Percentiles rank a stretch among this genome's conserved stretches.
Evolutionary conservation across 2,888 invertebrate genomes (phyloP).

Genomic region (Tachina grossa): DNA sequence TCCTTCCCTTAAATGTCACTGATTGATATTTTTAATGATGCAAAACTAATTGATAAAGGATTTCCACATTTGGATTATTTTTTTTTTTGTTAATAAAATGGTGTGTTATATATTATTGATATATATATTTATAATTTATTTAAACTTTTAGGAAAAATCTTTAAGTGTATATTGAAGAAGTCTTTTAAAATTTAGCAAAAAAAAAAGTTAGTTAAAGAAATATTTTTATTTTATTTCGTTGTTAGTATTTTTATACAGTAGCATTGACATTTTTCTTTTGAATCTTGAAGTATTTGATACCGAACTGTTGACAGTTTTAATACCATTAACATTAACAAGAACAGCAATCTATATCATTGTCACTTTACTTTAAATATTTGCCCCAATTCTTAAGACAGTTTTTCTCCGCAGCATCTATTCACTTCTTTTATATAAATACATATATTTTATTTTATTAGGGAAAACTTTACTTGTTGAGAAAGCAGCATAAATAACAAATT

Average conservation of each 20-base stretch:
- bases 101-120: no score
- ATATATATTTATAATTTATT: no score
- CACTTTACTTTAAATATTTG: constrained; percentile 31
- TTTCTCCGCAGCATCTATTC: neutral
- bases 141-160: neutral
- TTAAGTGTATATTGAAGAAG: neutral
- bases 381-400: constrained; percentile 9
- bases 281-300: constrained; percentile 63
- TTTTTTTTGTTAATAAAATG: no score
- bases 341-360: constrained; percentile 3
- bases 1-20: no score
- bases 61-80: no score
- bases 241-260: neutral
- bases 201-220: no score
- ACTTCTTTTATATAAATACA: constrained; percentile 12
- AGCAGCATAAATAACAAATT: constrained; percentile 18
- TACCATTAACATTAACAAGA: constrained; percentile 53
- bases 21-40: no score
- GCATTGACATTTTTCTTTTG: constrained; percentile 57
- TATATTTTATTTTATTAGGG: neutral
- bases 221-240: constrained; percentile 3
- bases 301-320: constrained; percentile 70
- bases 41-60: no score
- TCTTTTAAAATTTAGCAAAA: no score
- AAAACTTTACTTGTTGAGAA: constrained; percentile 1